These are phyloP conservation scores for Anorthoa munda DNA, from an alignment of 2,888 invertebrate genomes.

Conservation along the genomic window DNA sequence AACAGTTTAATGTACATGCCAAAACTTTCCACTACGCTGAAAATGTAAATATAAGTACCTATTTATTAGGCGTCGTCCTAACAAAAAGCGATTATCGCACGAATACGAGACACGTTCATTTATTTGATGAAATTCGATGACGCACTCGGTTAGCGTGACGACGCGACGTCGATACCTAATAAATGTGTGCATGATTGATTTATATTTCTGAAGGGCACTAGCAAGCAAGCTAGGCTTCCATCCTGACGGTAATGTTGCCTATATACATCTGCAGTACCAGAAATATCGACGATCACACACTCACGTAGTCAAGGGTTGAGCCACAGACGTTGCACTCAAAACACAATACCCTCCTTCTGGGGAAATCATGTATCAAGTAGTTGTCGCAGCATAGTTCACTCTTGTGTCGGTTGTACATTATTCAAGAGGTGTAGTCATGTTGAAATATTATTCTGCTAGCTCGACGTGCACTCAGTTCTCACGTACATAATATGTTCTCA, in stretches of 20 bases:
- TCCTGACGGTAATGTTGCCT: no score
- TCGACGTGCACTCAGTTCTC: no score
- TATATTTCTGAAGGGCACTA: not conserved
- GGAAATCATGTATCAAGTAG: not conserved
- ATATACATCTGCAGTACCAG: no score
- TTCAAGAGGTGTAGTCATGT: constrained; percentile 2
- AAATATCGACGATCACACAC: no score
- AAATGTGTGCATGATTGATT: not conserved
- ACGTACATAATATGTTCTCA: no score
- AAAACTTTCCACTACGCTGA: not conserved
- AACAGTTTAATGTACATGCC: constrained; percentile 1
- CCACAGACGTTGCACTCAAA: not conserved
- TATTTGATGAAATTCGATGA: no score
- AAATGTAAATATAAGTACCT: no score
- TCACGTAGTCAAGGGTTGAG: not conserved
- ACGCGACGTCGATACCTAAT: no score
- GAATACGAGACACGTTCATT: no score
- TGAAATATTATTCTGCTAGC: constrained; percentile 32
- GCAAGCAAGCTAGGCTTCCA: not conserved
- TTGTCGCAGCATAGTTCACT: not conserved
- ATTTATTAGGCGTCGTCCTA: no score
- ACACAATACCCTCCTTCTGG: not conserved
- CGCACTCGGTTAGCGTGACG: no score
- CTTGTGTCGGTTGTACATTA: constrained; percentile 5
- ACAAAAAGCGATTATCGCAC: no score